Evolutionary conservation across 2,888 invertebrate genomes (phyloP).

Genomic region (Eupithecia dodoneata): DNA sequence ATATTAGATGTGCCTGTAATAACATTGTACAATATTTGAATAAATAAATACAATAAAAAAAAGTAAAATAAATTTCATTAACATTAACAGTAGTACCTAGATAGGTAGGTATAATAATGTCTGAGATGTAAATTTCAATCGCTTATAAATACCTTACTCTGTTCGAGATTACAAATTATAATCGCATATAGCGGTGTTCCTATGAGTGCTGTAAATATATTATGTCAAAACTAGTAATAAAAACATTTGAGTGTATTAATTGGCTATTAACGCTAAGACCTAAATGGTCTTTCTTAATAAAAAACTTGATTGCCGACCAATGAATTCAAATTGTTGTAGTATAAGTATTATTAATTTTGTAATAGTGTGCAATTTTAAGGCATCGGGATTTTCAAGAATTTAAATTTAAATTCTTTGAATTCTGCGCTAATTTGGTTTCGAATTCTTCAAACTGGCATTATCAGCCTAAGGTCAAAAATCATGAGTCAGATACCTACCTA

Average conservation of each 20-base stretch:
- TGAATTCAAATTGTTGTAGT: conserved; percentile 52
- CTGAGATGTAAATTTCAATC: neutral
- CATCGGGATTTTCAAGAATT: neutral
- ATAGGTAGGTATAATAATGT: neutral
- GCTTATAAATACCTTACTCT: neutral
- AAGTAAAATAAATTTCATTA: neutral
- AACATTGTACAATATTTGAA: no score
- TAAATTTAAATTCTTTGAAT: neutral
- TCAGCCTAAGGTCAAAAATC: neutral
- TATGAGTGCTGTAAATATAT: conserved; percentile 7
- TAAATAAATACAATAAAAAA: no score
- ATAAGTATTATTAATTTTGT: neutral
- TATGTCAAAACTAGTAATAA: conserved; percentile 24
- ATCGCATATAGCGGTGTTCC: conserved; percentile 5
- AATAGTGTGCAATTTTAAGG: conserved; percentile 13
- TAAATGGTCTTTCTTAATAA: conserved; percentile 17
- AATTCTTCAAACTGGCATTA: neutral
- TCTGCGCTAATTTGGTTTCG: neutral
- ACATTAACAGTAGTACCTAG: neutral
- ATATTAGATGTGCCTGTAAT: no score
- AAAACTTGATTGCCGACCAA: conserved; percentile 55
- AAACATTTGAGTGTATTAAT: conserved; percentile 24
- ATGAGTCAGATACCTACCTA: conserved; percentile 49
- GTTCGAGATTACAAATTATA: neutral
- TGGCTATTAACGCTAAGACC: conserved; percentile 21